phyloP scores from a whole-genome alignment of 2,113 vertebrate genomes.

The Poicephalus meyeri region DNA sequence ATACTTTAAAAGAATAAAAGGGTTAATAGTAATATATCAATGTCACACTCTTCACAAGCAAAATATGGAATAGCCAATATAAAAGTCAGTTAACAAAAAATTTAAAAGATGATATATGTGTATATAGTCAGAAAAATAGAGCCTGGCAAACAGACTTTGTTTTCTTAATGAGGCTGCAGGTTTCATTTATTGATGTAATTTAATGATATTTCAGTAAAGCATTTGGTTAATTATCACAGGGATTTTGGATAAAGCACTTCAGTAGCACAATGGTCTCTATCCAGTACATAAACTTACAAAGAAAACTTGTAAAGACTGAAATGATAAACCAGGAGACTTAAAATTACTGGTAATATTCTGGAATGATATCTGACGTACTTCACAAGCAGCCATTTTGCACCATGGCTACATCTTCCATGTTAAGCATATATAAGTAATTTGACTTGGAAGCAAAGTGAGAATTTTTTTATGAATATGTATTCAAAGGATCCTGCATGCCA shows the following conservation, averaged over 20 bases:
- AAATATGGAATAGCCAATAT: not conserved
- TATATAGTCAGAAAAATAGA: not conserved
- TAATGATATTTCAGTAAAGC: not conserved
- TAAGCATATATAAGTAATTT: slow-evolving; percentile 27
- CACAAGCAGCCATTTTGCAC: not conserved
- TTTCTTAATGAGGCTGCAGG: not conserved
- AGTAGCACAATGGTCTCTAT: not conserved
- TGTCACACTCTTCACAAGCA: not conserved
- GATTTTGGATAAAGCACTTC: not conserved
- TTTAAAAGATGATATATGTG: not conserved
- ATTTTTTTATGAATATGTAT: not conserved
- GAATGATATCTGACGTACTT: not conserved
- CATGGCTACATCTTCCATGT: not conserved
- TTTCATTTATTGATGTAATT: not conserved
- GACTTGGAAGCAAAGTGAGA: not conserved
- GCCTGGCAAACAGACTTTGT: not conserved
- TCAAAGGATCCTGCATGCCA: slow-evolving; percentile 15
- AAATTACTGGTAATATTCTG: not conserved
- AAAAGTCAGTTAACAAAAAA: not conserved
- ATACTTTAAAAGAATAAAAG: not conserved
- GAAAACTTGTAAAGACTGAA: not conserved
- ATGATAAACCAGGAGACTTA: not conserved
- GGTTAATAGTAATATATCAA: not conserved
- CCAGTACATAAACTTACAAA: not conserved
- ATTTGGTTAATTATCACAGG: not conserved